These are phyloP conservation scores for Molossus alvarezi DNA, from an alignment of 2,797 vertebrate genomes.

Conservation along the genomic window DNA sequence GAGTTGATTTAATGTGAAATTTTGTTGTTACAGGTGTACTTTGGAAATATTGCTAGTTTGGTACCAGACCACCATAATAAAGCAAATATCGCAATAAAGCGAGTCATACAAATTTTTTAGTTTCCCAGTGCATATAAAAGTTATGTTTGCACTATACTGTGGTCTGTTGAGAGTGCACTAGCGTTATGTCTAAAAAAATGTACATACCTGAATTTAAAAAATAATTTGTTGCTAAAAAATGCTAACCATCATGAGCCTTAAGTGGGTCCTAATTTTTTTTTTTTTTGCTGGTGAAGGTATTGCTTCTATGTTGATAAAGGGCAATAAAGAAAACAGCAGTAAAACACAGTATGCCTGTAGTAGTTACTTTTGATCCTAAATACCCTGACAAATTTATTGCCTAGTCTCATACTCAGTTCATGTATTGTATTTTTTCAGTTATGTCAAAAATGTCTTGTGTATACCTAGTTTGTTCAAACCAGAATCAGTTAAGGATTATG, in stretches of 20 bases:
- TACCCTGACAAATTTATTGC: constrained; percentile 25
- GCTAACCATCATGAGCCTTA: background rate
- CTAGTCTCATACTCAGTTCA: background rate
- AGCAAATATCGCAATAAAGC: background rate
- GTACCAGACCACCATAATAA: background rate
- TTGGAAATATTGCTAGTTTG: background rate
- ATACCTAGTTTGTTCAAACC: constrained; percentile 46
- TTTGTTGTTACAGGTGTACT: background rate
- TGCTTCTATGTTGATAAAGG: background rate
- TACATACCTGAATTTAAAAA: constrained; percentile 2
- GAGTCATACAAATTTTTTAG: background rate
- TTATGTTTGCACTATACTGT: background rate
- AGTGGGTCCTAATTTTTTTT: background rate
- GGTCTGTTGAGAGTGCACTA: background rate
- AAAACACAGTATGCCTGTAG: background rate
- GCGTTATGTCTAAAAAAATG: background rate
- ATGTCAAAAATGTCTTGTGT: constrained; percentile 47
- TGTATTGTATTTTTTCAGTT: constrained; percentile 42
- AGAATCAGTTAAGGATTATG: constrained; percentile 48
- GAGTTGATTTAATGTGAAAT: constrained; percentile 49
- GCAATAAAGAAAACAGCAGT: background rate
- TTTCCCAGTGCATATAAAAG: background rate
- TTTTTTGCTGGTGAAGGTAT: background rate
- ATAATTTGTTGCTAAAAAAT: background rate
- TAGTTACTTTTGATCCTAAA: constrained; percentile 25